These are phyloP conservation scores for Nannoperca obscura DNA, from an alignment of 2,797 vertebrate species.

Conservation along the genomic window DNA sequence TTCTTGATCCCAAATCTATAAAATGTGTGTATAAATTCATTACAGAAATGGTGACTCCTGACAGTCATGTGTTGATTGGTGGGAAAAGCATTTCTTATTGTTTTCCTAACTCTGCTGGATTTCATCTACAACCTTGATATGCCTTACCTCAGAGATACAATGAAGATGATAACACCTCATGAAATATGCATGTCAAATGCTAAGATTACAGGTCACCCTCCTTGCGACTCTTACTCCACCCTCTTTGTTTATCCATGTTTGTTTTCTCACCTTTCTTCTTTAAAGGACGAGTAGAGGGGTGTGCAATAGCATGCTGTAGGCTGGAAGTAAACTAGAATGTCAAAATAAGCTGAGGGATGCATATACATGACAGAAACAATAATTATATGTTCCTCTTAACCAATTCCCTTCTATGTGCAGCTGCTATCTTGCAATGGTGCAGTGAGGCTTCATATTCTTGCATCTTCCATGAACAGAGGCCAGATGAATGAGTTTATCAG, in stretches of 20 bases:
- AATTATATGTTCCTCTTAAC: background rate
- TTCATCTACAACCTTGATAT: slow-evolving; percentile 37
- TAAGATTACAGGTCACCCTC: slow-evolving; percentile 52
- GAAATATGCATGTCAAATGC: slow-evolving; percentile 73
- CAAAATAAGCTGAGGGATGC: slow-evolving; percentile 19
- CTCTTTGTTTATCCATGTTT: slow-evolving; percentile 29
- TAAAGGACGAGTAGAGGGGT: slow-evolving; percentile 18
- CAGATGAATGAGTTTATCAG: slow-evolving; percentile 40
- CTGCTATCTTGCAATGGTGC: slow-evolving; percentile 12
- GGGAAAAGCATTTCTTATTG: slow-evolving; percentile 51
- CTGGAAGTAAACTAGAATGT: slow-evolving; percentile 23
- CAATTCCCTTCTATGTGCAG: slow-evolving; percentile 11
- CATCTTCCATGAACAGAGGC: slow-evolving; percentile 11
- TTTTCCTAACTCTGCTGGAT: slow-evolving; percentile 36
- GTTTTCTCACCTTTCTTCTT: slow-evolving; percentile 25
- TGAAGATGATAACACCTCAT: slow-evolving; percentile 56
- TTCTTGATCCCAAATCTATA: slow-evolving; percentile 34
- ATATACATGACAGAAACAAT: background rate
- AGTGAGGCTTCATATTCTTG: background rate
- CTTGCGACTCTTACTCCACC: slow-evolving; percentile 4
- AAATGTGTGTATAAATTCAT: slow-evolving; percentile 61
- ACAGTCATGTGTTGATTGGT: slow-evolving; percentile 56
- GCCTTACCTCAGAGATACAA: slow-evolving; percentile 52
- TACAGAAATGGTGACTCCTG: slow-evolving; percentile 21
- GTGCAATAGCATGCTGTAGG: slow-evolving; percentile 28